phyloP scores from a whole-genome alignment of 1,140 invertebrate genomes.

The Sminthurides bifidus region DNA sequence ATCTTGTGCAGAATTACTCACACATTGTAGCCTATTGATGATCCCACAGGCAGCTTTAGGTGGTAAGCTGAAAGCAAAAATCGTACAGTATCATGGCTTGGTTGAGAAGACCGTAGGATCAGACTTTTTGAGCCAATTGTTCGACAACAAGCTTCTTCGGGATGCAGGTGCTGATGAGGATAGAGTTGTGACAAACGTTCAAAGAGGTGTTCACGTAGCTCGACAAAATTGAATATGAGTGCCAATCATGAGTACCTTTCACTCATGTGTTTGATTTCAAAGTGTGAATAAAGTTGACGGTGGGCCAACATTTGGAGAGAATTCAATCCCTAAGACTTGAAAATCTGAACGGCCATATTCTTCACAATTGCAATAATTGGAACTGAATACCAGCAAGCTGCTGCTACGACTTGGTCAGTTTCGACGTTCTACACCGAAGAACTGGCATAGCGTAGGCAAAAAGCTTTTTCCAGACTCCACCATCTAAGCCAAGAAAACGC shows the following conservation, averaged over 20 bases:
- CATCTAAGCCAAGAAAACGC: too few species aligned
- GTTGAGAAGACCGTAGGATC: slow-evolving; percentile 37
- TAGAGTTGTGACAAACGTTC: slow-evolving; percentile 23
- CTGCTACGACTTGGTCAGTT: too few species aligned
- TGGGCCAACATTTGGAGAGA: too few species aligned
- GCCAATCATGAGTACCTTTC: slow-evolving; percentile 42
- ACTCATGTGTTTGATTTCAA: slow-evolving; percentile 39
- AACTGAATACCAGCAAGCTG: too few species aligned
- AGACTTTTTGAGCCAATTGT: slow-evolving; percentile 36
- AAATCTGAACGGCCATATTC: too few species aligned
- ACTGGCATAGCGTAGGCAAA: too few species aligned
- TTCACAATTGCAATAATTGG: too few species aligned
- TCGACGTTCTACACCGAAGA: too few species aligned
- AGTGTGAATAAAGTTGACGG: slow-evolving; percentile 5
- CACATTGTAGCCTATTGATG: slow-evolving; percentile 39
- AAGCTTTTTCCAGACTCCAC: too few species aligned
- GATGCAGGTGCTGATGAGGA: too few species aligned
- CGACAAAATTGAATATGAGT: slow-evolving; percentile 38
- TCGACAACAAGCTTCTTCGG: slow-evolving; percentile 29
- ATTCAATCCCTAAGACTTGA: too few species aligned
- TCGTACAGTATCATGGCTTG: slow-evolving; percentile 41
- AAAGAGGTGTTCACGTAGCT: slow-evolving; percentile 39
- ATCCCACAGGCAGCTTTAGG: slow-evolving; percentile 42
- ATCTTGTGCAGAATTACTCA: slow-evolving; percentile 34
- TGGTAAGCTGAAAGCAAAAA: slow-evolving; percentile 40